phyloP scores from a whole-genome alignment of 1,140 invertebrate genomes.

The Lepidurus packardi region DNA sequence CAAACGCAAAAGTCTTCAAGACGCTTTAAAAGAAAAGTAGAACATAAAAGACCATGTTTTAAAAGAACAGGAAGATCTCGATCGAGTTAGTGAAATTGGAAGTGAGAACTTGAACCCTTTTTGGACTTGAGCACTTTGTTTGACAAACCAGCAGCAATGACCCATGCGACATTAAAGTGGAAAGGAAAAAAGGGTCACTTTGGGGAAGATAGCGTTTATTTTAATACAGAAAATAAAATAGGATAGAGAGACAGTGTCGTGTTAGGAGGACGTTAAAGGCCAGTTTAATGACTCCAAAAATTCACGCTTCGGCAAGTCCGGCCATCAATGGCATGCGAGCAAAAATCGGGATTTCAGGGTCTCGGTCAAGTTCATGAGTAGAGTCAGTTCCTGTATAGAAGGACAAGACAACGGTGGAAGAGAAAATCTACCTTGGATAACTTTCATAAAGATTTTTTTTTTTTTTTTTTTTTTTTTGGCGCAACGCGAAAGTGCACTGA shows the following conservation, averaged over 20 bases:
- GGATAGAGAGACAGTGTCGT: not conserved
- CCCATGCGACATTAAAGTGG: too few relatives aligned
- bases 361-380: slow-evolving; percentile 17
- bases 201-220: not conserved
- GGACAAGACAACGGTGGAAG: not conserved
- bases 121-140: too few relatives aligned
- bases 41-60: too few relatives aligned
- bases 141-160: too few relatives aligned
- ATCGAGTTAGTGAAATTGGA: too few relatives aligned
- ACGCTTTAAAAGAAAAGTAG: too few relatives aligned
- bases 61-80: too few relatives aligned
- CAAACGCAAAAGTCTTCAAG: too few relatives aligned
- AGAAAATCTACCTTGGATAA: not conserved
- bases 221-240: not conserved
- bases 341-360: slow-evolving; percentile 18
- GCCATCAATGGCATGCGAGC: slow-evolving; percentile 7
- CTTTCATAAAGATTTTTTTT: not conserved
- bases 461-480: not conserved
- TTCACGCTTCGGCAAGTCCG: not conserved
- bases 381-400: slow-evolving; percentile 7
- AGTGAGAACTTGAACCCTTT: too few relatives aligned
- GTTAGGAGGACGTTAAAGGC: not conserved
- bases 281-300: slow-evolving; percentile 11
- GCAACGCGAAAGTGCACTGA: not conserved
- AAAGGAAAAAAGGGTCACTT: not conserved